Evolutionary conservation across 2,888 invertebrate genomes (phyloP), one percentile per base, ranked within the genome.

Genomic region (Lamellibrachia satsuma): DNA sequence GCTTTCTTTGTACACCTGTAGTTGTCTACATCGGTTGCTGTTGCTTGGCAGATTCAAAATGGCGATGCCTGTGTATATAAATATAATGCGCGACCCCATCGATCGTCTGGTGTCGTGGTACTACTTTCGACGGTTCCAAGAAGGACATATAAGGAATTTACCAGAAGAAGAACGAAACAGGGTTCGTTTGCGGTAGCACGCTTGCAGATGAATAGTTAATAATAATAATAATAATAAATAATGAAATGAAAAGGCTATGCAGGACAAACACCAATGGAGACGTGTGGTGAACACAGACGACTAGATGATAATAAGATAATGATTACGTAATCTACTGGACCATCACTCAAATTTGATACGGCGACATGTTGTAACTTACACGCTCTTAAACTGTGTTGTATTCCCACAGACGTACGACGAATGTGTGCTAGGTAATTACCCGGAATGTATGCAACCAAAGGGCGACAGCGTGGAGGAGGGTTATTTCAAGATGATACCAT

Each of bases 121-220:
- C 91, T 93, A 93, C 92, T 93, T 93, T 92, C 91, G 94, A 51
- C 92, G 94, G n/a, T 94, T 90, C 91, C 94, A 94, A 90, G 91
- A 52, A n/a, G 94, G 94, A 15, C 94, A 94, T 90, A 90, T 91
- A 51, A 75, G 94, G 15, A 51, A 93, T 7, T 92, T 93, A 93
- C 11, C 93, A 2, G 90, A 91, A 9, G 90, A 90, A 55, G 90
- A 60, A n/a, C 92, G 93, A 52, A 91, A 92, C 27, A 92, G 91
- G 93, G 93, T 75, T 75, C 75, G 75, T 75, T 75, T 22, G n/a
- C 22, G 22, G 11, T 15, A 22, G 75, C 22, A 75, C 4, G 6
- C 75, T 75, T 75, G 75, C 1, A 22, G 6, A 22, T 15, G 22
- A 6, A 75, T 22, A 22, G 75, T 75, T 75, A 75, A 75, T 75